A percentile compares a stretch with the other conserved stretches of the same genome.
These are phyloP conservation scores for Dysdera silvatica DNA, from an alignment of 1,140 invertebrate genomes.

Conservation along the genomic window DNA sequence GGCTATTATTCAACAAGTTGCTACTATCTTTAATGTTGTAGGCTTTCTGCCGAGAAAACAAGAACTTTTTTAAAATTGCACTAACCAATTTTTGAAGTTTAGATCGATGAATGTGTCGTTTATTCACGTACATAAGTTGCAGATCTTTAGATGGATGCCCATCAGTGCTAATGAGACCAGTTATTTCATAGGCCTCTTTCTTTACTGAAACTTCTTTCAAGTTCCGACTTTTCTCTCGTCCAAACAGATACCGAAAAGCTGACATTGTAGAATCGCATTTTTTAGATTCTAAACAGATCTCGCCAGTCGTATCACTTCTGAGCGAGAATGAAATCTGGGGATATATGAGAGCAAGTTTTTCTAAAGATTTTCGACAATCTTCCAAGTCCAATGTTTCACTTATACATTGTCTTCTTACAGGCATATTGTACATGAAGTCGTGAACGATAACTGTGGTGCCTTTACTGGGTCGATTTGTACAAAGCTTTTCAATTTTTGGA, in stretches of 20 bases:
- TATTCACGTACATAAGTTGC: conserved; percentile 58
- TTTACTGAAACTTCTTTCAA: conserved; percentile 48
- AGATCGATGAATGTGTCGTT: conserved; percentile 48
- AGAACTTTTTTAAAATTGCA: conserved; percentile 41
- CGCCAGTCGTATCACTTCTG: conserved; percentile 52
- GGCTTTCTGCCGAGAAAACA: conserved; percentile 33
- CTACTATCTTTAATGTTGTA: conserved; percentile 15
- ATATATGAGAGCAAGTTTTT: conserved; percentile 54
- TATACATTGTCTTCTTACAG: conserved; percentile 52
- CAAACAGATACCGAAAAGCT: conserved; percentile 50
- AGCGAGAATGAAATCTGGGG: conserved; percentile 52
- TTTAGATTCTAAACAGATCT: conserved; percentile 50
- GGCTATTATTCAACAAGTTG: conserved; percentile 38
- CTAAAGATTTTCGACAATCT: conserved; percentile 49
- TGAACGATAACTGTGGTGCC: conserved; percentile 58
- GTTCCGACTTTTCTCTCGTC: conserved; percentile 42
- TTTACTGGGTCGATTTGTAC: conserved; percentile 46
- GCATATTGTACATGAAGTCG: conserved; percentile 55
- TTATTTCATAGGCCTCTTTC: conserved; percentile 48
- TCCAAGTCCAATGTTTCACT: conserved; percentile 52
- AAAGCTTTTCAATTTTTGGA: conserved; percentile 37
- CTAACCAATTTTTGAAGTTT: conserved; percentile 51
- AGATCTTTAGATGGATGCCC: conserved; percentile 44
- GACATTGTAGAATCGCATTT: conserved; percentile 49
- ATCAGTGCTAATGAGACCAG: conserved; percentile 50